phyloP scores from a whole-genome alignment of 2,888 invertebrate genomes.

The Magallana nippona region DNA sequence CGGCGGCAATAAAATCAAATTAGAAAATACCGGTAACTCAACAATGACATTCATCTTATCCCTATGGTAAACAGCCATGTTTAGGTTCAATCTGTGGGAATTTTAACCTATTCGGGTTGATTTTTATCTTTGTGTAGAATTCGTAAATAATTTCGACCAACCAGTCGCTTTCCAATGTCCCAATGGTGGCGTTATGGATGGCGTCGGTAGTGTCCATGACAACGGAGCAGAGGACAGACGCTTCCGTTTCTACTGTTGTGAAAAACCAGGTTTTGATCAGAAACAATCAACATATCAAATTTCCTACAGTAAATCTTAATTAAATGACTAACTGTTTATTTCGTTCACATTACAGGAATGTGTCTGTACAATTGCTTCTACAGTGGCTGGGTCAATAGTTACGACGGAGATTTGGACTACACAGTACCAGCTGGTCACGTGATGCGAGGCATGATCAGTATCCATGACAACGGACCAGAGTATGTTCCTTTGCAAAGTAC shows the following conservation, averaged over 20 bases:
- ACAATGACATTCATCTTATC: too few species aligned
- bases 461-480: slow-evolving; percentile 52
- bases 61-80: too few species aligned
- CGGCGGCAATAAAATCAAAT: too few species aligned
- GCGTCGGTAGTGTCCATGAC: slow-evolving; percentile 49
- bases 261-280: neutral
- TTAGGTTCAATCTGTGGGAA: too few species aligned
- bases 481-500: slow-evolving; percentile 25
- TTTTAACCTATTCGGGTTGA: neutral
- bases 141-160: slow-evolving; percentile 5
- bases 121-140: neutral
- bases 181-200: slow-evolving; percentile 30
- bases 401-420: slow-evolving; percentile 45
- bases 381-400: slow-evolving; percentile 46
- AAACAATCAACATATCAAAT: neutral
- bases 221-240: slow-evolving; percentile 52
- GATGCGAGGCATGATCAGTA: slow-evolving; percentile 45
- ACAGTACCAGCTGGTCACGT: slow-evolving; percentile 42
- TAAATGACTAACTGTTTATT: neutral
- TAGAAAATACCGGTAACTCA: too few species aligned
- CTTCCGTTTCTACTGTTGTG: slow-evolving; percentile 42
- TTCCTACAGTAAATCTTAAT: too few species aligned
- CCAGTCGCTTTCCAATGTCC: slow-evolving; percentile 45
- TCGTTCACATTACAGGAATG: neutral
- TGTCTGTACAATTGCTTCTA: slow-evolving; percentile 40